A percentile compares a stretch with the other conserved stretches of the same genome.
phyloP scores from a whole-genome alignment of 1,140 invertebrate genomes.

The Homalodisca vitripennis region DNA sequence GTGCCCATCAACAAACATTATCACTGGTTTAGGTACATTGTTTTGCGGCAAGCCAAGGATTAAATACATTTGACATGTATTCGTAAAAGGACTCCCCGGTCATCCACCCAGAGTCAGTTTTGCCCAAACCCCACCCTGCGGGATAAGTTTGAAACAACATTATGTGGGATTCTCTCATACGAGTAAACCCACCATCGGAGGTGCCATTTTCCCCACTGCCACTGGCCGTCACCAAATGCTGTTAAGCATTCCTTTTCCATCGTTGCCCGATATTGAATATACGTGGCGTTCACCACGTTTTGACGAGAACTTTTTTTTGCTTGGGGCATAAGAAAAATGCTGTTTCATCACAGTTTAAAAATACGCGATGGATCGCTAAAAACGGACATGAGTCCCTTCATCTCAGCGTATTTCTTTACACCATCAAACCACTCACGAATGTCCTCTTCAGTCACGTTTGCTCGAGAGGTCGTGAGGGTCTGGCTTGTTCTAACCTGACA shows the following conservation, averaged over 20 bases:
- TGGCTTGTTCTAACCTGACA: conserved; percentile 39
- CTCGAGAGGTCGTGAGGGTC: conserved; percentile 23
- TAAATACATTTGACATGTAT: conserved; percentile 36
- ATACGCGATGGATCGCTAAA: conserved; percentile 43
- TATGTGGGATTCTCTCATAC: conserved; percentile 42
- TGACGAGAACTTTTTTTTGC: conserved; percentile 41
- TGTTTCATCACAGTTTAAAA: conserved; percentile 48
- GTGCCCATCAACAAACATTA: conserved; percentile 50
- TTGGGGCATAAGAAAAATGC: conserved; percentile 46
- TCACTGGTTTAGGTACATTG: conserved; percentile 41
- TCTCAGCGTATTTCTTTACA: conserved; percentile 40
- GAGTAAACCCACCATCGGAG: conserved; percentile 31
- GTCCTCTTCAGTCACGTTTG: conserved; percentile 35
- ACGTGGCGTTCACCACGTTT: conserved; percentile 42
- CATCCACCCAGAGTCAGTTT: conserved; percentile 45
- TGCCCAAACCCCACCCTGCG: conserved; percentile 44
- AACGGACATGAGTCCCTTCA: conserved; percentile 40
- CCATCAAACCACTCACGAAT: conserved; percentile 42
- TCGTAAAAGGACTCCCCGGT: conserved; percentile 32
- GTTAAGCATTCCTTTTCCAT: conserved; percentile 45
- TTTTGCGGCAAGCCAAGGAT: conserved; percentile 36
- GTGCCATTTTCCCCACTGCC: conserved; percentile 27
- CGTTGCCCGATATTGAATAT: conserved; percentile 40
- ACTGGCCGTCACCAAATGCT: conserved; percentile 27
- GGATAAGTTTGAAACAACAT: conserved; percentile 43